Evolutionary conservation across 2,888 invertebrate genomes (phyloP), one percentile per base, ranked within the genome.

Genomic region (Endomychus coccineus): DNA sequence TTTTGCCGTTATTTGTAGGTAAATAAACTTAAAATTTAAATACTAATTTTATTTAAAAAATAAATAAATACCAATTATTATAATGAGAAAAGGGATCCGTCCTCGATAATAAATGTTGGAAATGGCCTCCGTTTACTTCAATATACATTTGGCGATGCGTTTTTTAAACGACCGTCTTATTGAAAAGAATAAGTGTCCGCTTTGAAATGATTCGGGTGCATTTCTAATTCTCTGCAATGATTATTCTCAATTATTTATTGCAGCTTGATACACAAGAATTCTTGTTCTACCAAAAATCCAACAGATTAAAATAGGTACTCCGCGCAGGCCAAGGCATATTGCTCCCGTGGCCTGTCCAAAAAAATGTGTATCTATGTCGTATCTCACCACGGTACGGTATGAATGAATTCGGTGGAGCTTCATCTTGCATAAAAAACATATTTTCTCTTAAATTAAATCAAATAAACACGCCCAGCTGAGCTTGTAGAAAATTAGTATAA

Each of bases 371-470:
- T 19, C n/a, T 19, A 19, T 7, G n/a, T 19, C 6, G n/a, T 19
- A 7, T 19, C 21, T 19, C n/a, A 19, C 21, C n/a, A n/a, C n/a
- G n/a, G n/a, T n/a, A n/a, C 6, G 21, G 21, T 19, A 19, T 7
- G 6, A n/a, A 19, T 7, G n/a, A 19, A n/a, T 19, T 7, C n/a
- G 21, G 6, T n/a, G 21, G 21, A 19, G 21, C 21, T 7, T n/a
- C 21, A 19, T 19, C 21, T 19, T 19, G 21, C 21, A 19, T 19
- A 19, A 19, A 19, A 19, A 7, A 19, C 21, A 19, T 19, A 19
- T 19, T 19, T 6, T n/a, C n/a, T 19, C 21, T 19, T 19, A 19
- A 19, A 19, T 19, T 19, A 6, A 19, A n/a, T 19, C n/a, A n/a
- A n/a, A n/a, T n/a, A n/a, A n/a, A n/a, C n/a, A n/a, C n/a, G n/a